Percentiles rank a stretch among this genome's conserved stretches.
Evolutionary conservation across 1,140 invertebrate genomes (phyloP).

Genomic region (Agrypnia vestita): DNA sequence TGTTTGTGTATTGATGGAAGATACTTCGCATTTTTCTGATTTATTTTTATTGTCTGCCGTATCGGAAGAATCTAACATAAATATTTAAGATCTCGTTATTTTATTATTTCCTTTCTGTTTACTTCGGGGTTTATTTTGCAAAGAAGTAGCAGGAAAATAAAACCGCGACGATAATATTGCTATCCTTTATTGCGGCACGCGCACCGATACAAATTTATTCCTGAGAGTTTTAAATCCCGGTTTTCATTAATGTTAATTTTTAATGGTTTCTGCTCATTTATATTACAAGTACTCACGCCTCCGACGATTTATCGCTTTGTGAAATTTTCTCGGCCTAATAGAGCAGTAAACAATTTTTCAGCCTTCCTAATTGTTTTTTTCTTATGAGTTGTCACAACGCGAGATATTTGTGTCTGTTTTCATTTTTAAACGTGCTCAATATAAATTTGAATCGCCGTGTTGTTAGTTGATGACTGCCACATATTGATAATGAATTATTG

Average conservation of each 20-base stretch:
- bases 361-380: background rate
- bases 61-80: constrained; percentile 6
- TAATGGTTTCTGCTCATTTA: background rate
- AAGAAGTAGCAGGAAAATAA: no score
- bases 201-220: background rate
- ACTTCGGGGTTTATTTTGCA: no score
- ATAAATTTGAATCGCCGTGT: no score
- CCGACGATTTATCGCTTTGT: background rate
- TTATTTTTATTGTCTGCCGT: constrained; percentile 22
- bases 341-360: background rate
- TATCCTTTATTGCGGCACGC: no score
- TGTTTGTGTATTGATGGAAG: constrained; percentile 24
- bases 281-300: background rate
- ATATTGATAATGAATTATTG: no score
- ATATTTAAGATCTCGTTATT: background rate
- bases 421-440: no score
- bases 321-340: background rate
- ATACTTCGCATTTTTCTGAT: background rate
- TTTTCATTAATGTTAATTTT: background rate
- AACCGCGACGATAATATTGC: background rate
- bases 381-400: no score
- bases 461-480: no score
- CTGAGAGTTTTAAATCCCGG: background rate
- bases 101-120: no score
- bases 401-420: no score